Conservation (phyloP, 2,797 vertebrate species). For the Sebastes trivittatus region DNA sequence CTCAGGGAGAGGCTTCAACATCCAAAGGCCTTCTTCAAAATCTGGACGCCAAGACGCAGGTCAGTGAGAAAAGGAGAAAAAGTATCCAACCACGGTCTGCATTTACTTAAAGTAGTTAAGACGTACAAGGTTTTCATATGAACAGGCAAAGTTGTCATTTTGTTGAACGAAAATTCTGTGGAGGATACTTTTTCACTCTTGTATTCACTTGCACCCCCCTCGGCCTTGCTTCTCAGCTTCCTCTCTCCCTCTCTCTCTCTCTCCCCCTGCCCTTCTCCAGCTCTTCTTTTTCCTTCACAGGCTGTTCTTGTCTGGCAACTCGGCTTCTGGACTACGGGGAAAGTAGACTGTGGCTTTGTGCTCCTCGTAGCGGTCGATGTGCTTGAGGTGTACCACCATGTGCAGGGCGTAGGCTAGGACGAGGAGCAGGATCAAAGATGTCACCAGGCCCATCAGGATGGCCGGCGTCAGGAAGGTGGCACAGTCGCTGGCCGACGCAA, state of each 20-base stretch:
- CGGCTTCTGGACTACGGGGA: conserved; percentile 83
- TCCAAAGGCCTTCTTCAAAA: conserved; percentile 68
- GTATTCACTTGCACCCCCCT: conserved; percentile 57
- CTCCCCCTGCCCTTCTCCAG: conserved; percentile 41
- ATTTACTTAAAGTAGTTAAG: conserved; percentile 69
- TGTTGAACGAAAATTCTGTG: conserved; percentile 65
- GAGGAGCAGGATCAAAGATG: conserved; percentile 90
- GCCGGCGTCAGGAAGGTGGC: conserved; percentile 90
- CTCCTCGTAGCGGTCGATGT: conserved; percentile 91
- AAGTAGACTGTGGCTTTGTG: conserved; percentile 89
- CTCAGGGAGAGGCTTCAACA: conserved; percentile 64
- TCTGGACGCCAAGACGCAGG: conserved; percentile 67
- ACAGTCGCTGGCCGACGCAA: conserved; percentile 90
- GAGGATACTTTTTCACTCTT: conserved; percentile 75
- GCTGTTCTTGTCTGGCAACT: conserved; percentile 86
- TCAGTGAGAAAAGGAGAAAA: conserved; percentile 75
- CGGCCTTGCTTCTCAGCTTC: conserved; percentile 54
- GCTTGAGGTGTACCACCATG: conserved; percentile 93
- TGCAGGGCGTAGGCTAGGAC: conserved; percentile 93
- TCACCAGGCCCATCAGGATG: conserved; percentile 91
- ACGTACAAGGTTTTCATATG: conserved; percentile 71
- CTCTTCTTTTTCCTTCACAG: conserved; percentile 75
- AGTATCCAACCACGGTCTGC: conserved; percentile 76
- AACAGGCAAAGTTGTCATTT: conserved; percentile 76
- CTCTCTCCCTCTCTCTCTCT: conserved; percentile 44